Evolutionary conservation across 1,140 invertebrate genomes (phyloP).

Genomic region (Himalopsyche phryganea): DNA sequence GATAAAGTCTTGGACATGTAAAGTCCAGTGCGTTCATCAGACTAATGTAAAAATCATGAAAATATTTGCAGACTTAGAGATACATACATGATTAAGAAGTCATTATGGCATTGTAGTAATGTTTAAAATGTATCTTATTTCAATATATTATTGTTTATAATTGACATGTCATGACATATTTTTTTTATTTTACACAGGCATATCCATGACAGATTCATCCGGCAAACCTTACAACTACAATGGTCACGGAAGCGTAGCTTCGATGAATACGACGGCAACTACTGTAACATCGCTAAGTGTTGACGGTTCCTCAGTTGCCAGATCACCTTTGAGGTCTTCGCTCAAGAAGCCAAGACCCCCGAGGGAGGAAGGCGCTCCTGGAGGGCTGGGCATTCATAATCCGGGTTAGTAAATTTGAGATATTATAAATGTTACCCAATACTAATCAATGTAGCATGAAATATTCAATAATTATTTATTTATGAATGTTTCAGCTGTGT

Average conservation of each 20-base stretch:
- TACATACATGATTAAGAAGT: too few species aligned
- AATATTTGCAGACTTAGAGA: too few species aligned
- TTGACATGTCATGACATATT: too few species aligned
- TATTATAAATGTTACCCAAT: too few species aligned
- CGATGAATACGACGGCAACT: slow-evolving; percentile 70
- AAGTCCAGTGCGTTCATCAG: too few species aligned
- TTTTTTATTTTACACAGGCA: slow-evolving; percentile 54
- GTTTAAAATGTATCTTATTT: too few species aligned
- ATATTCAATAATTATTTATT: neutral
- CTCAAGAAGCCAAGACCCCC: slow-evolving; percentile 73
- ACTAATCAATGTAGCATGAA: neutral
- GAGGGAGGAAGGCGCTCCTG: slow-evolving; percentile 42
- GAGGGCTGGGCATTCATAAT: slow-evolving; percentile 77
- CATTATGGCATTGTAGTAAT: too few species aligned
- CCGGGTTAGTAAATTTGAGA: slow-evolving; percentile 47
- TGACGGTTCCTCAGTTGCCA: slow-evolving; percentile 58
- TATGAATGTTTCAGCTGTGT: neutral
- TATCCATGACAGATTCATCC: slow-evolving; percentile 78
- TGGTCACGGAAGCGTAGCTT: slow-evolving; percentile 72
- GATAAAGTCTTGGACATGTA: too few species aligned
- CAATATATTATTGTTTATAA: too few species aligned
- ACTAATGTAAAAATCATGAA: too few species aligned
- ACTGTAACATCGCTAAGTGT: slow-evolving; percentile 56
- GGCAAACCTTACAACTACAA: slow-evolving; percentile 74
- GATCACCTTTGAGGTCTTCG: slow-evolving; percentile 75